phyloP scores from a whole-genome alignment of 30 jellyfish, hydroid and myxozoan species.

The Phacellophora camtschatica region DNA sequence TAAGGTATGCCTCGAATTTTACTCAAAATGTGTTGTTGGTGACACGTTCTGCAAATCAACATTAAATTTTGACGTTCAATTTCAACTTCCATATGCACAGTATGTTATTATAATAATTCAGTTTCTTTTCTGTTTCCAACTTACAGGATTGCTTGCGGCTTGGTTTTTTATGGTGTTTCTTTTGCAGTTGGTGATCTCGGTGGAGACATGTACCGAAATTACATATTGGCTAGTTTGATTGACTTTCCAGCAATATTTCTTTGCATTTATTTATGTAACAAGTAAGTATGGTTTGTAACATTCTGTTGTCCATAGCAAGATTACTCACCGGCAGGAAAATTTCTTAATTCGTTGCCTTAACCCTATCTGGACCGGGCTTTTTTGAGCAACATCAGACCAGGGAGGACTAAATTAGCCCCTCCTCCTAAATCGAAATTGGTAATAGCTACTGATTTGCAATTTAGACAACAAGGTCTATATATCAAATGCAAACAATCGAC shows the following conservation, averaged over 20 bases:
- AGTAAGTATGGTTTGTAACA: background rate
- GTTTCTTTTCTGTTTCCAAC: background rate
- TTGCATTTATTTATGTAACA: slow-evolving; percentile 49
- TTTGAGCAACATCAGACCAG: no score
- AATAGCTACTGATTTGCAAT: no score
- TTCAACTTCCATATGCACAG: no score
- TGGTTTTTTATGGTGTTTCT: slow-evolving; percentile 68
- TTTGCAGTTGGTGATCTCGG: slow-evolving; percentile 70
- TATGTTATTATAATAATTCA: no score
- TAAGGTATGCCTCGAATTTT: background rate
- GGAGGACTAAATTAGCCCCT: no score
- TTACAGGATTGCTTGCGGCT: slow-evolving; percentile 59
- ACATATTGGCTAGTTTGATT: slow-evolving; percentile 58
- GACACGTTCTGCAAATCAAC: no score
- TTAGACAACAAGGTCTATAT: no score
- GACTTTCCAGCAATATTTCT: slow-evolving; percentile 61
- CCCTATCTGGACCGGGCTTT: no score
- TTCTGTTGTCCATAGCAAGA: background rate
- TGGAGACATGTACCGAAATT: slow-evolving; percentile 61
- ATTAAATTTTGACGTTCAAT: no score
- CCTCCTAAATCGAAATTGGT: no score
- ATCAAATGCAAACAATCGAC: no score
- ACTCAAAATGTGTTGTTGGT: no score
- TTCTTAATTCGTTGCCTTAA: background rate
- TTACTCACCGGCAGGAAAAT: background rate